Percentiles rank a stretch among this genome's conserved stretches.
Conservation (phyloP, 2,888 invertebrate genomes). For the Camponotus fellah region DNA sequence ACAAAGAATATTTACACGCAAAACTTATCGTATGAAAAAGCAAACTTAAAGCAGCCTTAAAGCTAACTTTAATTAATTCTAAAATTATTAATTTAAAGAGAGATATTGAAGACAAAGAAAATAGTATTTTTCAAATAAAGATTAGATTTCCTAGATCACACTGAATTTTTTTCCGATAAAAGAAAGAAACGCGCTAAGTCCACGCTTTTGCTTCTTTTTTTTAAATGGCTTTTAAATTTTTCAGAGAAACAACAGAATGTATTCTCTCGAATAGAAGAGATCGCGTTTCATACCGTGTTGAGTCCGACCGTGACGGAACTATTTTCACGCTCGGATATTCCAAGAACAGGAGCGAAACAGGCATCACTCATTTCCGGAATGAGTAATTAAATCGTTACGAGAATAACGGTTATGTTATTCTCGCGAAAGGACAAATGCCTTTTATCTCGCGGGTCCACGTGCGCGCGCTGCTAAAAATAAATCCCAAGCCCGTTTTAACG, state of each 20-base stretch:
- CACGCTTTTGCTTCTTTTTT: neutral
- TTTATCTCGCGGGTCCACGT: constrained; percentile 32
- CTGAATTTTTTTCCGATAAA: neutral
- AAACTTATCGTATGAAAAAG: neutral
- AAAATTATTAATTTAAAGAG: neutral
- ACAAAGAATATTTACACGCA: neutral
- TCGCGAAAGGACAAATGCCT: constrained; percentile 26
- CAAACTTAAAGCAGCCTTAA: neutral
- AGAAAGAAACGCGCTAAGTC: neutral
- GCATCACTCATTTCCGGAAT: constrained; percentile 48
- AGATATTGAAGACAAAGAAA: neutral
- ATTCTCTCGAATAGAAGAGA: constrained; percentile 16
- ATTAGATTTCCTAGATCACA: neutral
- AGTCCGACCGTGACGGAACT: constrained; percentile 39
- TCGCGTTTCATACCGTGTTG: neutral
- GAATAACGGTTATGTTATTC: constrained; percentile 34
- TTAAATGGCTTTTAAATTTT: neutral
- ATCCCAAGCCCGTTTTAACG: constrained; percentile 28
- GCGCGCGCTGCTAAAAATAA: constrained; percentile 38
- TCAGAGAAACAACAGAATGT: neutral
- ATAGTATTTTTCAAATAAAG: constrained; percentile 5
- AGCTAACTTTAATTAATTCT: neutral
- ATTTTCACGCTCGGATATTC: constrained; percentile 47
- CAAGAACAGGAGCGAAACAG: constrained; percentile 1
- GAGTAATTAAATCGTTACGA: constrained; percentile 49